phyloP scores from a whole-genome alignment of 2,113 vertebrate species.

The Sturnira hondurensis region DNA sequence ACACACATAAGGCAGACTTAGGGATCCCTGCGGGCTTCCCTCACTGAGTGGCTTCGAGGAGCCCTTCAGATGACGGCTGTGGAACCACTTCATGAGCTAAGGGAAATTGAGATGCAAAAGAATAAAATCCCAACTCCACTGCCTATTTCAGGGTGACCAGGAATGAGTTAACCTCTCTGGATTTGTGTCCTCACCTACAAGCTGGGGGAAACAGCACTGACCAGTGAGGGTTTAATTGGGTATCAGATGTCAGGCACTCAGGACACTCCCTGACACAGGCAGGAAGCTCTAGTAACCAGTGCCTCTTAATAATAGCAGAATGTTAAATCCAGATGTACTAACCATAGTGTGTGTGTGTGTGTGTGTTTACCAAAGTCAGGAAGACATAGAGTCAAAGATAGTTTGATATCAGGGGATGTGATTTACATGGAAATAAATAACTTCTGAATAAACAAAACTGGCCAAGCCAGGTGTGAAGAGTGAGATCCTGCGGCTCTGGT shows the following conservation, averaged over 20 bases:
- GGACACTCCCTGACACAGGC: not conserved
- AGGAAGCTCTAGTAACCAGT: not conserved
- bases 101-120: not conserved
- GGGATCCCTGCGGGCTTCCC: not conserved
- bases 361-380: not conserved
- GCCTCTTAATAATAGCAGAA: not conserved
- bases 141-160: not conserved
- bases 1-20: not conserved
- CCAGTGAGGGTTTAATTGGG: not conserved
- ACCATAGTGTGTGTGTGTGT: not conserved
- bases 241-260: not conserved
- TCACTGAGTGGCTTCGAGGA: not conserved
- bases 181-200: not conserved
- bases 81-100: not conserved
- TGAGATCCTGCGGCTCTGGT: slow-evolving; percentile 55
- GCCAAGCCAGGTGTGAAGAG: slow-evolving; percentile 63
- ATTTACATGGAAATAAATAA: slow-evolving; percentile 74
- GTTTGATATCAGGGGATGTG: slow-evolving; percentile 10
- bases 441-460: slow-evolving; percentile 75
- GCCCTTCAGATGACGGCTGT: not conserved
- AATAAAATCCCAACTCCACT: not conserved
- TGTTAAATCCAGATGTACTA: not conserved
- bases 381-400: slow-evolving; percentile 39
- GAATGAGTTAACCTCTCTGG: not conserved
- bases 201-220: not conserved